Conservation (phyloP, 1,140 invertebrate genomes). For the Lepidurus couesii region DNA sequence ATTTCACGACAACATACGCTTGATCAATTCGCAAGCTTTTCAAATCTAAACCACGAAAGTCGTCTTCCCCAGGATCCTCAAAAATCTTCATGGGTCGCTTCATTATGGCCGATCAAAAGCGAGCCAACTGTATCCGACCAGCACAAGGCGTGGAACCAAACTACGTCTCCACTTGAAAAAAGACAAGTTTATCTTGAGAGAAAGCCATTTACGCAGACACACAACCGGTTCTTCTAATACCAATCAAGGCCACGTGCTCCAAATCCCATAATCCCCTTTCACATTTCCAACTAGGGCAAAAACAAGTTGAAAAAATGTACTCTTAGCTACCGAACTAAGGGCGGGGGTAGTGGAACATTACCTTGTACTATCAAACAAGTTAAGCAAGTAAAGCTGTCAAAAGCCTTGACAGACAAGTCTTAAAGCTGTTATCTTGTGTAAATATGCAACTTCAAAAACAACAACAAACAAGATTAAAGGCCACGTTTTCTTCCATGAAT, state of each 20-base stretch:
- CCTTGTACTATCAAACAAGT: too few species aligned
- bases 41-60: conserved; percentile 40
- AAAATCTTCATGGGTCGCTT: conserved; percentile 34
- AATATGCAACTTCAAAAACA: too few species aligned
- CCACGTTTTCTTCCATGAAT: not conserved
- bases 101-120: not conserved
- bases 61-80: conserved; percentile 40
- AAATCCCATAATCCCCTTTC: not conserved
- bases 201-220: not conserved
- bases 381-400: too few species aligned
- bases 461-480: too few species aligned
- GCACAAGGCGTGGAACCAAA: not conserved
- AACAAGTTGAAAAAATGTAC: not conserved
- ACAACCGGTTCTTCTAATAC: conserved; percentile 1
- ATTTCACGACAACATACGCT: conserved; percentile 41
- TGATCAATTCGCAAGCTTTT: conserved; percentile 40
- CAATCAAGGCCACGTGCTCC: not conserved
- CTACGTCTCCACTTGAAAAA: not conserved
- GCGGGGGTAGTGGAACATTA: not conserved
- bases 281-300: not conserved
- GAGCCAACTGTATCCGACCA: not conserved
- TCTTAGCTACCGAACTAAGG: not conserved
- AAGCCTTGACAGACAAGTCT: too few species aligned
- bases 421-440: too few species aligned
- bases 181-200: not conserved